These are phyloP conservation scores for Xyrauchen texanus DNA, from an alignment of 2,113 vertebrate genomes.

Conservation along the genomic window DNA sequence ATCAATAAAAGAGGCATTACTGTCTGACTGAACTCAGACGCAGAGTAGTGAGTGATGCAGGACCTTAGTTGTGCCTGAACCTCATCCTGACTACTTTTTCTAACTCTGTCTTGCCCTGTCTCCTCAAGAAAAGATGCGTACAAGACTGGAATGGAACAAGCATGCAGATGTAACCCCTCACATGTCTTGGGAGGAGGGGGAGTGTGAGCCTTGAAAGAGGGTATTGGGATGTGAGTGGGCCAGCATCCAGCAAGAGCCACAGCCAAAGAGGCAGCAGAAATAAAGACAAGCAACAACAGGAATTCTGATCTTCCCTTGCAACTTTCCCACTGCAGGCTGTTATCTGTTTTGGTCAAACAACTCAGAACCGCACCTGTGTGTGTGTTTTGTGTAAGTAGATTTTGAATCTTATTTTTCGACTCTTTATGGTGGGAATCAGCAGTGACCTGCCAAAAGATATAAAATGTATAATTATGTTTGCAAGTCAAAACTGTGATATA, in stretches of 20 bases:
- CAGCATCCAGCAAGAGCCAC: constrained; percentile 11
- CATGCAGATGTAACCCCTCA: constrained; percentile 57
- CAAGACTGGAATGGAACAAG: constrained; percentile 63
- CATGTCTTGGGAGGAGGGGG: constrained; percentile 70
- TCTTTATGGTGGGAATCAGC: too few relatives aligned
- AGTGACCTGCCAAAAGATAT: too few relatives aligned
- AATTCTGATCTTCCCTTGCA: constrained; percentile 49
- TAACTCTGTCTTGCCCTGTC: constrained; percentile 29
- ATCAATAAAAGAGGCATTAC: too few relatives aligned
- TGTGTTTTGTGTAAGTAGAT: too few relatives aligned
- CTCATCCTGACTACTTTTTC: constrained; percentile 25
- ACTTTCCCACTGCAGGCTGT: constrained; percentile 46
- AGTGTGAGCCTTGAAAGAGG: constrained; percentile 70
- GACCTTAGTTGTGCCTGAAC: constrained; percentile 42
- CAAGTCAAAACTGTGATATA: too few relatives aligned
- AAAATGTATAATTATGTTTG: too few relatives aligned
- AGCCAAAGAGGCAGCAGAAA: too few relatives aligned
- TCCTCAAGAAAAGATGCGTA: constrained; percentile 69
- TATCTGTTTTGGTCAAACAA: constrained; percentile 59
- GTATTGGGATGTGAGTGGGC: constrained; percentile 67
- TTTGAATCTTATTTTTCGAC: too few relatives aligned
- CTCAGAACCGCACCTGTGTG: too few relatives aligned
- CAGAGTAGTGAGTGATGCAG: neutral
- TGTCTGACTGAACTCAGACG: too few relatives aligned
- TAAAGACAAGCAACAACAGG: constrained; percentile 34